phyloP scores from a whole-genome alignment of 2,888 invertebrate species.

The Phortica okadai region DNA sequence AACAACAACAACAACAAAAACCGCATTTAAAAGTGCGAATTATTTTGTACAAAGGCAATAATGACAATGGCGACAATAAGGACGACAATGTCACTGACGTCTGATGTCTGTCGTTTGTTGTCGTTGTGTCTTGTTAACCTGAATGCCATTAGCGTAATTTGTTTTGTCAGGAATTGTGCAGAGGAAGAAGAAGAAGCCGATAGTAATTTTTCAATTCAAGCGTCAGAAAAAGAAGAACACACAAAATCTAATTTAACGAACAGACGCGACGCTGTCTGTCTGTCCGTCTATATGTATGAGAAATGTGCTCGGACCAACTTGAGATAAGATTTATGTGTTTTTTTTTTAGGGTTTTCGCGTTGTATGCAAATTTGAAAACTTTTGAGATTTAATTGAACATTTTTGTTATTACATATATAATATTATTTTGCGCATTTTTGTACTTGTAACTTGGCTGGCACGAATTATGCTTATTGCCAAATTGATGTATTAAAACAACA shows the following conservation, averaged over 20 bases:
- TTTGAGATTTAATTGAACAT: too few species aligned
- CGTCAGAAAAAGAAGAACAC: constrained; percentile 39
- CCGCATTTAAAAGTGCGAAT: constrained; percentile 21
- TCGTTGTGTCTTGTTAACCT: constrained; percentile 61
- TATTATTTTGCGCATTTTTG: constrained; percentile 8
- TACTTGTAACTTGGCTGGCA: constrained; percentile 22
- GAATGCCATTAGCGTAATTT: constrained; percentile 65
- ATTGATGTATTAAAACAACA: background rate
- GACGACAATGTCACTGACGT: background rate
- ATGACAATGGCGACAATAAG: background rate
- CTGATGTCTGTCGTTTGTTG: constrained; percentile 44
- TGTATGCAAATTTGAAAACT: background rate
- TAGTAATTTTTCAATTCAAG: constrained; percentile 38
- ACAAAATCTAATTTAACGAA: constrained; percentile 42
- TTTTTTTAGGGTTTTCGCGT: constrained; percentile 12
- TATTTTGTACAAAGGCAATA: background rate
- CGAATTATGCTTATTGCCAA: background rate
- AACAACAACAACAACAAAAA: background rate
- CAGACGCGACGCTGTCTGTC: constrained; percentile 45
- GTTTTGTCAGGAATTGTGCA: constrained; percentile 47
- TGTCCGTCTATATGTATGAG: background rate
- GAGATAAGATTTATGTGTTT: background rate
- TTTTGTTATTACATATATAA: background rate
- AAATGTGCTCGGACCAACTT: too few species aligned
- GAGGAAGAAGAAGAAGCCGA: constrained; percentile 36